phyloP scores from a whole-genome alignment of 2,113 vertebrate species.

The Oreochromis spilurus region DNA sequence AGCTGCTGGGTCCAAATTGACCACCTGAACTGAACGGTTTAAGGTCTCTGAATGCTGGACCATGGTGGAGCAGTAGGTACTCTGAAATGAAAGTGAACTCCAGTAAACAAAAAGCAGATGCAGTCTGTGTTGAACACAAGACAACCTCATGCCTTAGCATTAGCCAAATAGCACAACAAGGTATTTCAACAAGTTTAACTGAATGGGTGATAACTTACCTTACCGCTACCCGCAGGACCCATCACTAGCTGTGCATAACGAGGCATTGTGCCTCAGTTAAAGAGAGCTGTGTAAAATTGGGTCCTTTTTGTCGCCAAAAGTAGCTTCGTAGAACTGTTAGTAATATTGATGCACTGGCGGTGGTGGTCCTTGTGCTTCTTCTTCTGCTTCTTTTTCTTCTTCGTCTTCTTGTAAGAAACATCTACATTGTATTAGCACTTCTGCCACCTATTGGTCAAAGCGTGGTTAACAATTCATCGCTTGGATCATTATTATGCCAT shows the following conservation, averaged over 20 bases:
- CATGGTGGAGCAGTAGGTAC: constrained; percentile 93
- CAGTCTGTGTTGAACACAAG: neutral
- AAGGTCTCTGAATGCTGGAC: constrained; percentile 84
- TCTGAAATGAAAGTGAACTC: constrained; percentile 68
- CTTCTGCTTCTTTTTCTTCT: neutral
- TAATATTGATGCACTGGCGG: neutral
- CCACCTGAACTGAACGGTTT: constrained; percentile 88
- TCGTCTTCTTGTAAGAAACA: neutral
- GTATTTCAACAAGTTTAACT: neutral
- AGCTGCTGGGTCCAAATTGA: constrained; percentile 93
- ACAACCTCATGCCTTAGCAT: constrained; percentile 8
- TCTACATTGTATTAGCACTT: neutral
- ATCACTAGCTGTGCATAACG: constrained; percentile 93
- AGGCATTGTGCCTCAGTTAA: constrained; percentile 75
- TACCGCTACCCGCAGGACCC: constrained; percentile 96
- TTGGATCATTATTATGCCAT: neutral
- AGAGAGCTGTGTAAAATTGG: neutral
- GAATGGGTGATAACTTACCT: constrained; percentile 68
- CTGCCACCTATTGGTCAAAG: neutral
- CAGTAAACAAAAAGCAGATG: neutral
- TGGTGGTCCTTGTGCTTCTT: neutral
- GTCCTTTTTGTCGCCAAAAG: neutral
- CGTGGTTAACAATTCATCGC: neutral
- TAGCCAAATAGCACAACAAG: neutral
- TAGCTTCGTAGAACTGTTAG: neutral